Evolutionary conservation across 2,113 vertebrate genomes (phyloP).

Genomic region (Nesogale talazaci): DNA sequence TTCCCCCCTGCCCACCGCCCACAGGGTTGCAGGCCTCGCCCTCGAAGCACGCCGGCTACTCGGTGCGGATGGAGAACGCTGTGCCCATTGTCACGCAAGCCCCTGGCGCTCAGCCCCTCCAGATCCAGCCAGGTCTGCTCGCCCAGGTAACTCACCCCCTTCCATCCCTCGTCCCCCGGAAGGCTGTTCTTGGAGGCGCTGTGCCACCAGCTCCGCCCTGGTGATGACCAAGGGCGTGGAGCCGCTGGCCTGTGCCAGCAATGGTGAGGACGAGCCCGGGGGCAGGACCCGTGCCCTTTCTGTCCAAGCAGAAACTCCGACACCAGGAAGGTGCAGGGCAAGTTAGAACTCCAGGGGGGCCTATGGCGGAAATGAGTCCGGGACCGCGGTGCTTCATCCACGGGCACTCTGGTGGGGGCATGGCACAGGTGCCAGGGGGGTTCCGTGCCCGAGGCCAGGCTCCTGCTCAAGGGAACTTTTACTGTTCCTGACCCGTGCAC

Average conservation of each 20-base stretch:
- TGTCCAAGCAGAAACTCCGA: constrained; percentile 61
- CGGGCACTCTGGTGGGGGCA: no score
- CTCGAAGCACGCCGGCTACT: constrained; percentile 97
- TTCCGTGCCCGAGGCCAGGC: no score
- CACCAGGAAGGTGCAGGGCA: constrained; percentile 30
- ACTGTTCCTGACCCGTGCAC: no score
- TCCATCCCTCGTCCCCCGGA: neutral
- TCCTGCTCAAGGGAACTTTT: no score
- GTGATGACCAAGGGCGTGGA: neutral
- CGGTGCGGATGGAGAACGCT: constrained; percentile 98
- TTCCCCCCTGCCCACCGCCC: constrained; percentile 65
- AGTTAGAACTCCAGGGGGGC: constrained; percentile 42
- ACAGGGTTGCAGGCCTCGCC: constrained; percentile 97
- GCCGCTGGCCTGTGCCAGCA: constrained; percentile 14
- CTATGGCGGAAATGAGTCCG: constrained; percentile 59
- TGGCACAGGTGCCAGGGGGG: no score
- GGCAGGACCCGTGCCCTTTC: constrained; percentile 57
- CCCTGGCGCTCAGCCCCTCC: constrained; percentile 95
- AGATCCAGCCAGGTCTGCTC: constrained; percentile 97
- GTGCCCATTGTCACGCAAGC: constrained; percentile 99
- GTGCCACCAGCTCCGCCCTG: neutral
- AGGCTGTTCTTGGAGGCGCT: neutral
- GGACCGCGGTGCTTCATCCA: no score
- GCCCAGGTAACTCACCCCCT: constrained; percentile 92
- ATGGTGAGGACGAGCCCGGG: constrained; percentile 1